Evolutionary conservation across 2,797 vertebrate species (phyloP), one percentile per base, ranked within the genome.

Genomic region (Uromys caudimaculatus): DNA sequence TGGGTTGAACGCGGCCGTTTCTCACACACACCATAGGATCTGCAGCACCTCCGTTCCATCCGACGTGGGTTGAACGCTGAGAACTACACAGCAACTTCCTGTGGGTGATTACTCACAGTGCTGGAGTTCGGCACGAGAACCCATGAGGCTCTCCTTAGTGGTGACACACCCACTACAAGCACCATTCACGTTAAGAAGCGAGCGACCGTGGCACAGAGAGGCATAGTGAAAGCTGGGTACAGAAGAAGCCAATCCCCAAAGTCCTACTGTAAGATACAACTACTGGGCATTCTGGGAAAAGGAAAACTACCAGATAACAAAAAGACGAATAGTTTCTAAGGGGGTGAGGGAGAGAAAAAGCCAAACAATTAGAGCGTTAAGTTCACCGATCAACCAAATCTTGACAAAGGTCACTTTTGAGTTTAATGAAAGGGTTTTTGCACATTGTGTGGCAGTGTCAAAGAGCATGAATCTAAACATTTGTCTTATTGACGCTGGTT

Each of bases 361-460:
- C 41, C 35, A 56, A 41, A 69, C 58, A 79, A 92, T 81, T 44
- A 94, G 35, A 94, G n/a, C 1, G 79, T 4, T 54, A 75, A 77
- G n/a, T 41, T 91, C 44, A 92, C 17, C 56, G 38, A 12, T 96
- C 32, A 97, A 44, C 60, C 96, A 96, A 90, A 0, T 82, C 77
- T 52, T 86, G 11, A 97, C 13, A 79, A 84, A 96, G 23, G 97
- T 19, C 12, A 93, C 75, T 21, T 79, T 0, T 93, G 73, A 85
- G 3, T 91, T 85, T 82, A 89, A 4, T 78, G 84, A 95, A 95
- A 96, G 69, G 38, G 3, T 23, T 93, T 35, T 81, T 79, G 56
- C 60, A 97, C 41, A 98, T 97, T 97, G 78, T 10, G 67, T 27
- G 89, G 9, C 50, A 89, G 44, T 83, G 41, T 89, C 6, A 82